These are phyloP conservation scores for Agelas oroides DNA, from an alignment of 37 sponge, comb jelly and placozoan species.

Conservation along the genomic window DNA sequence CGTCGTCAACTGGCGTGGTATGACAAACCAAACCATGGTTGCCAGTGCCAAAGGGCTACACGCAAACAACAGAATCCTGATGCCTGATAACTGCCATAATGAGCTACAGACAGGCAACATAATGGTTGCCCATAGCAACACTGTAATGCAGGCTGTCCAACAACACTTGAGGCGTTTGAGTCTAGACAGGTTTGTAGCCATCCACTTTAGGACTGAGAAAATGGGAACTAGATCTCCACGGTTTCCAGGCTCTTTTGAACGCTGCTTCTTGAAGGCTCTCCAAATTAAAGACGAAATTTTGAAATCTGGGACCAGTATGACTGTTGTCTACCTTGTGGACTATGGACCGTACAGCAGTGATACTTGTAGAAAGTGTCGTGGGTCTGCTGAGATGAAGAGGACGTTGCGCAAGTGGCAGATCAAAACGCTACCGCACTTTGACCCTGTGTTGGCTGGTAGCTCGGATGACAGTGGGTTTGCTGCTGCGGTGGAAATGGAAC, in stretches of 20 bases:
- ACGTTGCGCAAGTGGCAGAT: neutral
- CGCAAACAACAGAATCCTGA: constrained; percentile 13
- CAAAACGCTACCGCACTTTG: constrained; percentile 3
- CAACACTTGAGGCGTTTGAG: neutral
- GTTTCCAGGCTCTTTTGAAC: constrained; percentile 1
- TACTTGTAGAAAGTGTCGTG: constrained; percentile 43
- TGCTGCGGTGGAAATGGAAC: constrained; percentile 34
- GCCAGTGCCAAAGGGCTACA: constrained; percentile 42
- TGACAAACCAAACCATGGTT: neutral
- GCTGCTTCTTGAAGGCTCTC: constrained; percentile 28
- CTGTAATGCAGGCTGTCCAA: neutral
- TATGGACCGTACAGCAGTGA: constrained; percentile 48
- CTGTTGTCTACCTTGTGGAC: constrained; percentile 28
- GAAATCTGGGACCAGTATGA: neutral
- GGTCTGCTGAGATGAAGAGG: neutral
- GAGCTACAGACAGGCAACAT: neutral
- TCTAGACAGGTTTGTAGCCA: neutral
- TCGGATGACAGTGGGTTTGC: constrained; percentile 50
- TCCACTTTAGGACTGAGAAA: constrained; percentile 68
- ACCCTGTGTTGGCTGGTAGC: constrained; percentile 8
- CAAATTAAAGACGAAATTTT: neutral
- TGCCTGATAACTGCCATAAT: neutral
- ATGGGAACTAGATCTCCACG: constrained; percentile 33
- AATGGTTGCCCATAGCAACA: neutral
- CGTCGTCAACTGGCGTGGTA: constrained; percentile 57